Evolutionary conservation across 1,140 invertebrate species (phyloP).

Genomic region (Drosophila sp.): DNA sequence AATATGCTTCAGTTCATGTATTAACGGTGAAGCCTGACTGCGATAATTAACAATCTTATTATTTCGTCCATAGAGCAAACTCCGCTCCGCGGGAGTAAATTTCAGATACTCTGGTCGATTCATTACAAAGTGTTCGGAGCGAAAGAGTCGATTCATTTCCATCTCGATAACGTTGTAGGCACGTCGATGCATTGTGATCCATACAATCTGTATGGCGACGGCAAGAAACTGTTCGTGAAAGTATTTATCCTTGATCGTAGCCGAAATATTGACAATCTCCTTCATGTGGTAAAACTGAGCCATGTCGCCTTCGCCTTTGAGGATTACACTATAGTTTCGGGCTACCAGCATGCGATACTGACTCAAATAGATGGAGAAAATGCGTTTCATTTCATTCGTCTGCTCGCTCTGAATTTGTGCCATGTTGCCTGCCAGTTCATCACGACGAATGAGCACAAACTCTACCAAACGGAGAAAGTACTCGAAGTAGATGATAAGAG

Average conservation of each 20-base stretch:
- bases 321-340: slow-evolving; percentile 69
- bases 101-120: slow-evolving; percentile 46
- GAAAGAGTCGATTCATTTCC: slow-evolving; percentile 75
- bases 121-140: slow-evolving; percentile 72
- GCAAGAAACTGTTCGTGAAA: slow-evolving; percentile 70
- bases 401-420: slow-evolving; percentile 66
- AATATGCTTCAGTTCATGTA: slow-evolving; percentile 64
- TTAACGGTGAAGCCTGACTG: slow-evolving; percentile 65
- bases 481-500: slow-evolving; percentile 76
- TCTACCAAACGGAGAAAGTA: slow-evolving; percentile 73
- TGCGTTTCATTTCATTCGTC: slow-evolving; percentile 60
- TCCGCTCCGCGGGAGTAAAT: slow-evolving; percentile 55
- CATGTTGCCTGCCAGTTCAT: slow-evolving; percentile 59
- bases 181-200: slow-evolving; percentile 70
- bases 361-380: slow-evolving; percentile 59
- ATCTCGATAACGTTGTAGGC: slow-evolving; percentile 68
- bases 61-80: slow-evolving; percentile 66
- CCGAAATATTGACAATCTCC: slow-evolving; percentile 67
- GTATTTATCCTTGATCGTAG: slow-evolving; percentile 53
- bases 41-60: slow-evolving; percentile 69
- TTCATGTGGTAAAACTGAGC: slow-evolving; percentile 63
- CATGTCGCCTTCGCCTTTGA: slow-evolving; percentile 69
- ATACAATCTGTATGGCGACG: slow-evolving; percentile 64
- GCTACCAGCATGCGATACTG: slow-evolving; percentile 74
- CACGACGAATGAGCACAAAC: slow-evolving; percentile 68